Base-by-base conservation (phyloP, 2,888 invertebrate species). In the Philereme transversata region DNA sequence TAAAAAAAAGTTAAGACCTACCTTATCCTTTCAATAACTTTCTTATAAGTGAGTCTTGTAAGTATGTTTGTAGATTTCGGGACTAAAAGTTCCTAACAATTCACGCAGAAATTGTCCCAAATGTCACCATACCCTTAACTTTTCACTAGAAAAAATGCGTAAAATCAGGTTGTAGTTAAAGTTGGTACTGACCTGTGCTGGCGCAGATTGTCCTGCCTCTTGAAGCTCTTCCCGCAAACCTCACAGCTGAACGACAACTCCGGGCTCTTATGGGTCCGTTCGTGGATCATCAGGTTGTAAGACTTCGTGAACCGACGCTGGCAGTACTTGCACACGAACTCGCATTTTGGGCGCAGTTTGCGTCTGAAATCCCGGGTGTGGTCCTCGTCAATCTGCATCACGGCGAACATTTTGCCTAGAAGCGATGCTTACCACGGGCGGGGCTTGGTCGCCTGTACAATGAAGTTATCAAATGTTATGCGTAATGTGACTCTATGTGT, bases 321-420 rank as follows among this genome's bases (percentile, higher is more conserved):
- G 94, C 99, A 99, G 93, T 97, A 99, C 92, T 97, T 97, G 95
- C 99, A 99, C 87, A 99, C 97, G 93, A 98, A 99, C 93, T 99
- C 98, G 94, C 98, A 98, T 94, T 98, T 98, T 82, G 97, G 95
- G 86, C 97, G 94, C 96, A 96, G 96, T 93, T 96, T 96, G 93
- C 96, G 95, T 92, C 96, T 95, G 93, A 96, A 96, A 94, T 96
- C 96, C 92, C 96, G 94, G 90, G 95, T 95, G 93, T 96, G 95
- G 93, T 96, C 96, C 93, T 96, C 96, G 94, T 96, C 96, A 92
- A 96, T 96, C 94, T 96, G 96, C 96, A 96, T 96, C 94, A 96
- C 96, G 93, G 96, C 96, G 94, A 96, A 96, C 96, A 96, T 96
- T 94, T 94, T 95, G 94, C 90, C 86, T 86, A 88, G 89, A 85